Base-by-base conservation (phyloP, 1,140 invertebrate genomes). In the Oedothorax gibbosus region DNA sequence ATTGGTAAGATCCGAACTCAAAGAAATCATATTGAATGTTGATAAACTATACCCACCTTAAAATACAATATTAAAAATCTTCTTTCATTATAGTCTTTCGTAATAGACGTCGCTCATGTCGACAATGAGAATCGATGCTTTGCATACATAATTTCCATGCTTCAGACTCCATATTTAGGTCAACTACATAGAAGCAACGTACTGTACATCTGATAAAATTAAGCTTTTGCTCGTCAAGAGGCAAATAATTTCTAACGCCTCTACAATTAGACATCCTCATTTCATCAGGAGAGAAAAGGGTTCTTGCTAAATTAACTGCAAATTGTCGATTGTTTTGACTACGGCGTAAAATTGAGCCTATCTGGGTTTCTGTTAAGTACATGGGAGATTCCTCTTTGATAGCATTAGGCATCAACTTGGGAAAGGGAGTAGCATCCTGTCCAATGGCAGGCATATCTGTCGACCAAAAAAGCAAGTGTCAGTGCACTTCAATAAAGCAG, bases 261-360 rank as follows among this genome's bases (percentile, higher is more conserved):
- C 85, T 71, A 81, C 85, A 86, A 81, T 86, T 86, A 69, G 85
- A 86, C 57, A 56, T 62, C 54, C 85, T 80, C 85, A 86, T 81
- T 75, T 86, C 85, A 51, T 75, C 20, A 7, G 77, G 68, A 15
- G 85, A 76, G n/a, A 80, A 86, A 18, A 86, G 49, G 14, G 21
- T 71, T 56, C 73, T 73, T 14, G 85, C 85, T 35, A 86, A 78
- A 77, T 86, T 86, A 68, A 86, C 85, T n/a, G 85, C 85, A 71
- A 86, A 86, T 64, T 86, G 85, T 21, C 85, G 69, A 83, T 20
- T 77, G 56, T 86, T 86, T 72, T 86, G 85, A 50, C 85, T 83
- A 35, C 85, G 83, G 68, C 71, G 83, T 14, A 62, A 76, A 65
- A 85, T 76, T 51, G 64, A 69, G 56, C 54, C 21, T 51, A 85